Conservation (phyloP, 2,797 vertebrate genomes). For the Rhabdomys pumilio region DNA sequence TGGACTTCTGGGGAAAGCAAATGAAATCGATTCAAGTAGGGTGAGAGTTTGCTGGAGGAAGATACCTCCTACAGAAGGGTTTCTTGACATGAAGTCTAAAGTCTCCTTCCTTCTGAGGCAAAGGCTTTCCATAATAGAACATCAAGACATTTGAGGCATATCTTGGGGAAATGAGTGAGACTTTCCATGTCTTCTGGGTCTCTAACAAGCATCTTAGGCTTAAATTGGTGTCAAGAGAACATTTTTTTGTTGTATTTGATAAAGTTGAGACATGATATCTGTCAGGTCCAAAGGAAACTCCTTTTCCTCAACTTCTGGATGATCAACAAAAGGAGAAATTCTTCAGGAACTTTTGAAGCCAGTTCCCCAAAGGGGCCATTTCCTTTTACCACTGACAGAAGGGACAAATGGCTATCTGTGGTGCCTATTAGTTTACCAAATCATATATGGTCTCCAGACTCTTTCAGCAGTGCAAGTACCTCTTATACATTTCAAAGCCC, state of each 20-base stretch:
- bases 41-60: neutral
- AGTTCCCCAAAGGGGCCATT: neutral
- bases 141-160: neutral
- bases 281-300: neutral
- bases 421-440: neutral
- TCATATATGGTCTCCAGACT: too few relatives aligned
- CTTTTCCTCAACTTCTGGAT: neutral
- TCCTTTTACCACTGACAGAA: neutral
- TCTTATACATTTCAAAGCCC: neutral
- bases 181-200: neutral
- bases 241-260: neutral
- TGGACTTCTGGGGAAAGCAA: neutral
- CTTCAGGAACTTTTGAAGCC: too few relatives aligned
- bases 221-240: neutral
- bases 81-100: neutral
- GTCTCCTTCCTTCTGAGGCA: neutral
- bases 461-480: neutral
- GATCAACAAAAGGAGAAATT: neutral
- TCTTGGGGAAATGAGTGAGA: neutral
- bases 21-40: too few relatives aligned
- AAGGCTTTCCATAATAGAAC: neutral
- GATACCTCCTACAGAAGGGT: neutral
- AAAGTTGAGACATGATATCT: neutral
- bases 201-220: neutral
- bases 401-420: neutral